Evolutionary conservation across 2,113 vertebrate genomes (phyloP).

Genomic region (Saccopteryx leptura): DNA sequence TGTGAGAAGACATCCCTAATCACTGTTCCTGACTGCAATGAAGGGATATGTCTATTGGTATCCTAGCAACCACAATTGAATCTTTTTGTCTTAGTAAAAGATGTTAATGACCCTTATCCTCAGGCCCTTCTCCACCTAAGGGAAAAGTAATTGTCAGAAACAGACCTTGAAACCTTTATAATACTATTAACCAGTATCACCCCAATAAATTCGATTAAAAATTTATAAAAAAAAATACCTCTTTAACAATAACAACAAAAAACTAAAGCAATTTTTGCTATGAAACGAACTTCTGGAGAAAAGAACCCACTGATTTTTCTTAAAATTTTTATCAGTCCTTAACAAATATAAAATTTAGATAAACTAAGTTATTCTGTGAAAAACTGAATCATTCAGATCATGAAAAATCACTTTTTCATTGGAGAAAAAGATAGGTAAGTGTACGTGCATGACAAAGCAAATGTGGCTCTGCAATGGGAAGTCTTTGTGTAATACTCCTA

Average conservation of each 20-base stretch:
- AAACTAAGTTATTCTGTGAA: constrained; percentile 62
- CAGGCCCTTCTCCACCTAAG: constrained; percentile 48
- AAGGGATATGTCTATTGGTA: constrained; percentile 53
- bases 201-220: not conserved
- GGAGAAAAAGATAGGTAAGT: constrained; percentile 12
- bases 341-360: constrained; percentile 62
- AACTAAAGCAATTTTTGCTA: constrained; percentile 51
- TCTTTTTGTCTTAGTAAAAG: constrained; percentile 78
- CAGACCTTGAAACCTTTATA: not conserved
- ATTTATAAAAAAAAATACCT: not conserved
- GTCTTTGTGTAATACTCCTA: constrained; percentile 52
- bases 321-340: constrained; percentile 49
- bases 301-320: constrained; percentile 11
- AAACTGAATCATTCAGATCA: constrained; percentile 54
- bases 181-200: not conserved
- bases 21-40: constrained; percentile 46
- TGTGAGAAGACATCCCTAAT: constrained; percentile 39
- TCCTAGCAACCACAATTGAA: constrained; percentile 63
- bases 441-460: constrained; percentile 17
- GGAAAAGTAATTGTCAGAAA: constrained; percentile 74
- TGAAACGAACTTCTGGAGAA: constrained; percentile 53
- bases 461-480: constrained; percentile 44
- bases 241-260: constrained; percentile 24
- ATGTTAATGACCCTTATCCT: constrained; percentile 73
- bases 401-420: constrained; percentile 52